phyloP scores from a whole-genome alignment of 2,888 invertebrate species.

The Agapostemon virescens region DNA sequence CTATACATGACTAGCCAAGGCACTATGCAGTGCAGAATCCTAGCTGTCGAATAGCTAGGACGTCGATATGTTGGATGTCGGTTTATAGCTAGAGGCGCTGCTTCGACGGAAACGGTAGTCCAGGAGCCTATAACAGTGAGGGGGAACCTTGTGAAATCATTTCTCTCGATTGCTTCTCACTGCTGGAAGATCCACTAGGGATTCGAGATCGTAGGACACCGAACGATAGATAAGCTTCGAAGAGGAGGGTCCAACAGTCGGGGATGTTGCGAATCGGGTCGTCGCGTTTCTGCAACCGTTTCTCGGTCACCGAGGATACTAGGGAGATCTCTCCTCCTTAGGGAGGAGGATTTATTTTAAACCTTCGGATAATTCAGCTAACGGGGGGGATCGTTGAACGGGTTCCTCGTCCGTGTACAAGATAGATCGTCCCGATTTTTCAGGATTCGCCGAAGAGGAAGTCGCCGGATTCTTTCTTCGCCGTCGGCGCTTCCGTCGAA shows the following conservation, averaged over 20 bases:
- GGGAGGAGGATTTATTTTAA: neutral
- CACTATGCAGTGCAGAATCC: neutral
- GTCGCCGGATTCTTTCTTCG: neutral
- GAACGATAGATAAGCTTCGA: too few species aligned
- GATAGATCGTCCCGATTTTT: neutral
- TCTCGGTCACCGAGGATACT: neutral
- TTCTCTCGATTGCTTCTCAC: neutral
- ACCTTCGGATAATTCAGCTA: neutral
- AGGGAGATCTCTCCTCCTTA: too few species aligned
- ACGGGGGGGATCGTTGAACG: neutral
- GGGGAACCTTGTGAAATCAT: conserved; percentile 1
- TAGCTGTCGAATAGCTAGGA: neutral
- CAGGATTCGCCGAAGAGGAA: neutral
- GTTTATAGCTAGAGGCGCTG: too few species aligned
- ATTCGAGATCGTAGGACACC: neutral
- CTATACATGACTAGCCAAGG: too few species aligned
- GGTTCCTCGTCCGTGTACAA: neutral
- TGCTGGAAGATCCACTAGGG: neutral
- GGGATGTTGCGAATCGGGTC: neutral
- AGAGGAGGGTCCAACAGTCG: neutral
- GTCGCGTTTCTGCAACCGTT: neutral
- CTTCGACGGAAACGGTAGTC: neutral
- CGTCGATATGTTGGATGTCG: too few species aligned
- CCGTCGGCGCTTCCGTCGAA: neutral
- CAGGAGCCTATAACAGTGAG: neutral